A percentile compares a stretch with the other conserved stretches of the same genome.
Evolutionary conservation across 1,140 invertebrate genomes (phyloP).

Genomic region (Lucilia sericata): DNA sequence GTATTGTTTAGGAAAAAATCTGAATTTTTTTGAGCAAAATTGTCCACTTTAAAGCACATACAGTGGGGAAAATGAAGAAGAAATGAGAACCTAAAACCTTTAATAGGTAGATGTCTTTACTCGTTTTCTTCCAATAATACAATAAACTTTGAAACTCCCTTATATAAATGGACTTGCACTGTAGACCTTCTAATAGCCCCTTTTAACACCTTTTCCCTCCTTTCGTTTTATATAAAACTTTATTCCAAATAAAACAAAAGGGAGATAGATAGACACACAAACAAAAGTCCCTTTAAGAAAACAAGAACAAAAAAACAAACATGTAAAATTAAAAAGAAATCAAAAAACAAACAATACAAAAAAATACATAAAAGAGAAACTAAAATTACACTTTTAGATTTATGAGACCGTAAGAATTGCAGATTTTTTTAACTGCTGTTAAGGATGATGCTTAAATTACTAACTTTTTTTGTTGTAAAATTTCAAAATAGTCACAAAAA

Average conservation of each 20-base stretch:
- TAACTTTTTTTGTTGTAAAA: background rate
- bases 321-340: background rate
- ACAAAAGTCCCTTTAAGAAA: background rate
- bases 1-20: background rate
- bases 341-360: constrained; percentile 2
- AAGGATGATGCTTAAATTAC: background rate
- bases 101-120: no score
- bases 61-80: background rate
- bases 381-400: constrained; percentile 27
- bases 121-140: no score
- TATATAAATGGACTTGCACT: no score
- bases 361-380: background rate
- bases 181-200: no score
- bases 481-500: background rate
- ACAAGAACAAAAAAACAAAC: background rate
- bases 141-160: no score
- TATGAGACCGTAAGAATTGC: constrained; percentile 7
- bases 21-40: background rate
- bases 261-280: background rate
- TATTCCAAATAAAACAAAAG: background rate
- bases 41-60: background rate
- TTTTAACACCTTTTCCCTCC: no score
- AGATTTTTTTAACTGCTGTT: background rate
- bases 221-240: no score
- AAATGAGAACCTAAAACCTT: background rate